Evolutionary conservation across 2,888 invertebrate genomes (phyloP).

Genomic region (Cyrtodaria siliqua): DNA sequence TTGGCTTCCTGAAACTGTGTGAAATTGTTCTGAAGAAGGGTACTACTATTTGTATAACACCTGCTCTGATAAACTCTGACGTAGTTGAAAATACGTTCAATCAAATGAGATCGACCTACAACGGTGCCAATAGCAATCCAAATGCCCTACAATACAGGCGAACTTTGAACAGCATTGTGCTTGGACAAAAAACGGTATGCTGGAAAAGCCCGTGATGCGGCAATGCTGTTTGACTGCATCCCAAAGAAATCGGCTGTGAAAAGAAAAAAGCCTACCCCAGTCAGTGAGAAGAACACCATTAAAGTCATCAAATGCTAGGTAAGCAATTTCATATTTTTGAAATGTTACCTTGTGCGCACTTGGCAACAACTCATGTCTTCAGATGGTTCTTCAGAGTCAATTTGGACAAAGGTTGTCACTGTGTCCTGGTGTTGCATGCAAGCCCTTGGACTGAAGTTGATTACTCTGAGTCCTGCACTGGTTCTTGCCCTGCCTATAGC

Average conservation of each 20-base stretch:
- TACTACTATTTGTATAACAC: constrained; percentile 24
- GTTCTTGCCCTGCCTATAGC: constrained; percentile 31
- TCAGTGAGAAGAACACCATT: constrained; percentile 7
- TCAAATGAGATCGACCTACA: constrained; percentile 53
- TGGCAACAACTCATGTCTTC: constrained; percentile 18
- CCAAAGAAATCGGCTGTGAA: neutral
- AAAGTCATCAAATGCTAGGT: constrained; percentile 26
- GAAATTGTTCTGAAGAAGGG: constrained; percentile 4
- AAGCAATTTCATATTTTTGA: neutral
- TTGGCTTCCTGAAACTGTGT: constrained; percentile 52
- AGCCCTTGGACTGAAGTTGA: constrained; percentile 12
- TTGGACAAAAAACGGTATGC: constrained; percentile 52
- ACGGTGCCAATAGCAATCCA: constrained; percentile 63
- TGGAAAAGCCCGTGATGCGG: constrained; percentile 36
- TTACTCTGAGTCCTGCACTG: constrained; percentile 12
- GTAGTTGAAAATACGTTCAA: constrained; percentile 60
- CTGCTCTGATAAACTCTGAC: constrained; percentile 58
- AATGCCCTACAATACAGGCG: constrained; percentile 44
- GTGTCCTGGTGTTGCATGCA: constrained; percentile 19
- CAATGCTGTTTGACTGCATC: constrained; percentile 24
- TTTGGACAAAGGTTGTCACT: constrained; percentile 1
- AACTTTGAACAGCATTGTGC: constrained; percentile 45
- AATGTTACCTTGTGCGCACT: neutral
- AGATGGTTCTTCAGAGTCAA: constrained; percentile 4
- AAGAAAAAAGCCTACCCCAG: constrained; percentile 8